phyloP scores from a whole-genome alignment of 2,113 vertebrate genomes.

The Pomatorhinus ruficollis region DNA sequence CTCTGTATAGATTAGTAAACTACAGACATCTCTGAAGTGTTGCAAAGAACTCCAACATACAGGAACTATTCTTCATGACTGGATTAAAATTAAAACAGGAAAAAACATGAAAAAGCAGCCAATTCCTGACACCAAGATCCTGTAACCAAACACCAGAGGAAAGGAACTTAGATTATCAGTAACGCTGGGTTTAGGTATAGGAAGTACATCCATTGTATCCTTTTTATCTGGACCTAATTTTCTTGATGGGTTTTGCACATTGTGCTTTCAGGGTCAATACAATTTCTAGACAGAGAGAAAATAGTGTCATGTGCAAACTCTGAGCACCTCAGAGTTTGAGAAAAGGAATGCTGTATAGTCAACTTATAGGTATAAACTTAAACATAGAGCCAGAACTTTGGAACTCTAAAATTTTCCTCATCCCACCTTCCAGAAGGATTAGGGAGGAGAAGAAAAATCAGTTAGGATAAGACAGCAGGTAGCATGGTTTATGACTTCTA shows the following conservation, averaged over 20 bases:
- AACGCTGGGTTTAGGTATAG: neutral
- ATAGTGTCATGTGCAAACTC: neutral
- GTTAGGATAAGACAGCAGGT: neutral
- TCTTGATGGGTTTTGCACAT: neutral
- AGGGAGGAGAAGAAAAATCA: neutral
- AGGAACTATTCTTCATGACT: neutral
- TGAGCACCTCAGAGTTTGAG: neutral
- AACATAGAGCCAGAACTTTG: neutral
- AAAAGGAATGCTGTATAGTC: neutral
- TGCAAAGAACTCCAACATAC: neutral
- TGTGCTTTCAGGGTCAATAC: neutral
- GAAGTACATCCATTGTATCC: neutral
- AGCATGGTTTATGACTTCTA: neutral
- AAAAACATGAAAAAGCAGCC: neutral
- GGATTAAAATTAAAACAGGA: conserved; percentile 17
- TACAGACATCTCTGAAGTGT: neutral
- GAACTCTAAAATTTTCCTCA: neutral
- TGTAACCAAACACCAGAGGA: conserved; percentile 16
- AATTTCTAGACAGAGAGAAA: neutral
- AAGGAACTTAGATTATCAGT: neutral
- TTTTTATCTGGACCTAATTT: neutral
- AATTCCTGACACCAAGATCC: neutral
- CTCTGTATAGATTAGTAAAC: neutral
- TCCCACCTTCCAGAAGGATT: neutral
- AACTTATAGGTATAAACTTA: neutral